Evolutionary conservation across 2,113 vertebrate species (phyloP), one percentile per base, ranked within the genome.

Genomic region (Vicugna pacos): DNA sequence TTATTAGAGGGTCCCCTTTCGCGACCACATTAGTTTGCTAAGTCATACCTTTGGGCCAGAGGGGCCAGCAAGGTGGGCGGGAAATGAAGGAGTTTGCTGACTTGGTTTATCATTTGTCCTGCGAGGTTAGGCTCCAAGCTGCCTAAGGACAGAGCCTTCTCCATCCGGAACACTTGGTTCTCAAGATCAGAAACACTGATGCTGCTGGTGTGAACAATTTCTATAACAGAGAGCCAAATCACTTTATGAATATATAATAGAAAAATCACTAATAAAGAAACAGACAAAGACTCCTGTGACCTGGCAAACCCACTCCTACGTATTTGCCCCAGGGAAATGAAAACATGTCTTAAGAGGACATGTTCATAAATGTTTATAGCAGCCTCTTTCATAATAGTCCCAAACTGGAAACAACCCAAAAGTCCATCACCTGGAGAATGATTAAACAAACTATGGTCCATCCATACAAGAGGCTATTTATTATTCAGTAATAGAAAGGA

Each of bases 1-100:
- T 58, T 42, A 77, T 83, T 84, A n/a, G 13, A 54, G 35, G 24
- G 73, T n/a, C 24, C 28, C 38, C 62, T 89, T 26, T 75, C 58
- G 50, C 5, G 19, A 77, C 42, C 48, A 65, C 10, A 19, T 92
- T 1, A 35, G 22, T 85, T 89, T 85, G n/a, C 7, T 91, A 64
- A 62, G 8, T 87, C 90, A n/a, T 97, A 99, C 99, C 99, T 99
- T 97, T 98, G 99, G 48, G 99, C 98, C 80, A 99, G 98, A 26
- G 73, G 93, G 5, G 98, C 97, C 60, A 99, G 95, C n/a, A 98
- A 76, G 8, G 28, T 12, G 0, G 98, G n/a, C 22, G 99, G 90
- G 75, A 93, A 97, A 38, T 97, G 97, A 94, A 99, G 98, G 91
- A 99, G 98, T 85, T 96, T 97, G 98, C 98, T 99, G 97, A 99